Evolutionary conservation across 2,113 vertebrate species (phyloP).

Genomic region (Sander lucioperca): DNA sequence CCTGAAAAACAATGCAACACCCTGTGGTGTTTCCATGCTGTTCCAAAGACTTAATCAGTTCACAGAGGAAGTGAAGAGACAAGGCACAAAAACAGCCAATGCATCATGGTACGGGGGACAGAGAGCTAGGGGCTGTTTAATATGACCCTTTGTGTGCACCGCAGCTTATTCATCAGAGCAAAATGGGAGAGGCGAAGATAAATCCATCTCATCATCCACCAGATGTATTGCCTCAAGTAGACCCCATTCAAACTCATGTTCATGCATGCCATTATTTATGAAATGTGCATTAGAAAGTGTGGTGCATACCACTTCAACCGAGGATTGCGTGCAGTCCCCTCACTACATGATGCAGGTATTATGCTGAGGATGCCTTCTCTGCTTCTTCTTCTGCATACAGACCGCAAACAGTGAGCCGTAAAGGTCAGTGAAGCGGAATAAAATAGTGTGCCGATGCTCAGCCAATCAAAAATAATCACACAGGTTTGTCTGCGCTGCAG

Average conservation of each 20-base stretch:
- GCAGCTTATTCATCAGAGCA: slow-evolving; percentile 62
- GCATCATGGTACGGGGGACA: slow-evolving; percentile 63
- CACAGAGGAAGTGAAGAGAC: slow-evolving; percentile 55
- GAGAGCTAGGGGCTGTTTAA: slow-evolving; percentile 59
- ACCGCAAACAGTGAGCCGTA: slow-evolving; percentile 31
- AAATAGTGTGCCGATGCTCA: slow-evolving; percentile 56
- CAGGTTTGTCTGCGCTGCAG: slow-evolving; percentile 40
- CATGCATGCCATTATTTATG: slow-evolving; percentile 53
- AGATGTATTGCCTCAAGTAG: slow-evolving; percentile 62
- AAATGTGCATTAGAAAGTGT: slow-evolving; percentile 45
- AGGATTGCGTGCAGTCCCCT: slow-evolving; percentile 17
- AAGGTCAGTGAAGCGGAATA: slow-evolving; percentile 67
- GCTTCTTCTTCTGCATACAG: not conserved
- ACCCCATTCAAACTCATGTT: slow-evolving; percentile 52
- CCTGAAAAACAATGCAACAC: slow-evolving; percentile 57
- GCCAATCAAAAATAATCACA: slow-evolving; percentile 72
- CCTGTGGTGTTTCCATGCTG: slow-evolving; percentile 63
- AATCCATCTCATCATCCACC: slow-evolving; percentile 69
- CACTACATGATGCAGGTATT: slow-evolving; percentile 41
- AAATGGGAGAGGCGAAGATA: slow-evolving; percentile 45
- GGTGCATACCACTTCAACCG: not conserved
- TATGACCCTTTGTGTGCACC: slow-evolving; percentile 61
- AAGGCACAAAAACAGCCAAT: slow-evolving; percentile 68
- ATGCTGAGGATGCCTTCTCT: slow-evolving; percentile 30
- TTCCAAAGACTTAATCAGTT: slow-evolving; percentile 68